Conservation (phyloP, 2,113 vertebrate genomes). For the Pseudopodoces humilis region DNA sequence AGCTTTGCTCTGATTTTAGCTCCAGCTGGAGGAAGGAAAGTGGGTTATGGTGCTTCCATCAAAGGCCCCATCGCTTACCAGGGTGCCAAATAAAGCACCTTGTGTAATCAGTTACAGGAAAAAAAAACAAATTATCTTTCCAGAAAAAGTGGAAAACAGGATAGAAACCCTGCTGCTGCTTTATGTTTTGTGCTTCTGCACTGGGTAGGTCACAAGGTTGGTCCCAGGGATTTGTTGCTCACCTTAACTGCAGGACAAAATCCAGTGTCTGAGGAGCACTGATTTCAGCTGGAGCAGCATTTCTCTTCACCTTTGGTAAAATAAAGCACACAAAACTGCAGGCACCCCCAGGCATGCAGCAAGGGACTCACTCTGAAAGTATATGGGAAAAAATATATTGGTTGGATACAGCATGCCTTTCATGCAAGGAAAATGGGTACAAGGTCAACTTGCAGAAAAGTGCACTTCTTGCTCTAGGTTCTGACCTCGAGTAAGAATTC, state of each 20-base stretch:
- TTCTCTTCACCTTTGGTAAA: background rate
- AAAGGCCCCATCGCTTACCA: background rate
- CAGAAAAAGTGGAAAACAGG: background rate
- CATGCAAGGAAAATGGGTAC: background rate
- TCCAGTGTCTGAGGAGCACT: background rate
- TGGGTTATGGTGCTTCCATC: background rate
- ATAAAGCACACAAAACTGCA: background rate
- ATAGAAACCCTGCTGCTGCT: background rate
- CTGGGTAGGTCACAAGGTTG: background rate
- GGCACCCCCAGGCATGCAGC: background rate
- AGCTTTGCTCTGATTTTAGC: background rate
- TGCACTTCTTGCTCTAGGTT: background rate
- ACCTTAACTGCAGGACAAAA: background rate
- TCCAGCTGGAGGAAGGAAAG: conserved; percentile 8
- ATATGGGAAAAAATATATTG: background rate
- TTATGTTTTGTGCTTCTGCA: background rate
- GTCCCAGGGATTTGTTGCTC: background rate
- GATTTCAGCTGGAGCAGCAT: background rate
- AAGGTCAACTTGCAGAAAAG: background rate
- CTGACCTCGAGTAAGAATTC: background rate
- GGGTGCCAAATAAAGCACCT: background rate
- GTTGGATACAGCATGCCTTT: background rate
- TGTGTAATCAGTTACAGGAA: background rate
- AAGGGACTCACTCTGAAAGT: background rate
- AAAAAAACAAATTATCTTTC: background rate